Percentiles rank a stretch among this genome's conserved stretches.
Evolutionary conservation across 2,113 vertebrate species (phyloP).

Genomic region (Thermophis baileyi): DNA sequence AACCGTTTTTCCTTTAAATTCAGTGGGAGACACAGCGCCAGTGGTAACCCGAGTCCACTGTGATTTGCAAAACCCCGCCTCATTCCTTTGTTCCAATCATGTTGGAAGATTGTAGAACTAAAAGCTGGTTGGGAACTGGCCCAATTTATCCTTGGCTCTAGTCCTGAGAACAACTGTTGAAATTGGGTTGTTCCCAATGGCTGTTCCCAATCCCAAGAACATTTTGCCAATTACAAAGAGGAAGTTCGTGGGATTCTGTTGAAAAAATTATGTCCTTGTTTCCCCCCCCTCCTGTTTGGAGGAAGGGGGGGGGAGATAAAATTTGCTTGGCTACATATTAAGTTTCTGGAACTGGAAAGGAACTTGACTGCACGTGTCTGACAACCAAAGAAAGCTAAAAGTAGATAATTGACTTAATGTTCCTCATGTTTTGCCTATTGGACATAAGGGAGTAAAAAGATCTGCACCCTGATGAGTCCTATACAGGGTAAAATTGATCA

Average conservation of each 20-base stretch:
- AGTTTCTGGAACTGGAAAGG: background rate
- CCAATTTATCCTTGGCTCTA: background rate
- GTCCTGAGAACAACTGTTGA: background rate
- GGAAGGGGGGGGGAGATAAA: too few relatives aligned
- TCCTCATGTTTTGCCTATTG: background rate
- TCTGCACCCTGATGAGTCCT: background rate
- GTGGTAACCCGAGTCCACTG: background rate
- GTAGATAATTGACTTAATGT: background rate
- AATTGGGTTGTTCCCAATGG: background rate
- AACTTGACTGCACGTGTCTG: background rate
- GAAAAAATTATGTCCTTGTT: background rate
- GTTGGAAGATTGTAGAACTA: background rate
- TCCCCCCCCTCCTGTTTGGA: background rate
- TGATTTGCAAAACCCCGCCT: background rate
- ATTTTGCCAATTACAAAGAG: background rate
- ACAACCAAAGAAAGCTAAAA: background rate
- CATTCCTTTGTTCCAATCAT: background rate
- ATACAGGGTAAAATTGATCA: background rate
- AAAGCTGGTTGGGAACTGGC: background rate
- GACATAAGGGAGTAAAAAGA: background rate
- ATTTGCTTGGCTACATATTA: background rate
- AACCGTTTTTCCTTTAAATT: background rate
- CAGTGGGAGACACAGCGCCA: background rate
- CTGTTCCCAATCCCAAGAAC: background rate
- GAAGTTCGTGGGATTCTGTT: background rate